phyloP scores from a whole-genome alignment of 2,113 vertebrate species.

The Lipophrys pholis region DNA sequence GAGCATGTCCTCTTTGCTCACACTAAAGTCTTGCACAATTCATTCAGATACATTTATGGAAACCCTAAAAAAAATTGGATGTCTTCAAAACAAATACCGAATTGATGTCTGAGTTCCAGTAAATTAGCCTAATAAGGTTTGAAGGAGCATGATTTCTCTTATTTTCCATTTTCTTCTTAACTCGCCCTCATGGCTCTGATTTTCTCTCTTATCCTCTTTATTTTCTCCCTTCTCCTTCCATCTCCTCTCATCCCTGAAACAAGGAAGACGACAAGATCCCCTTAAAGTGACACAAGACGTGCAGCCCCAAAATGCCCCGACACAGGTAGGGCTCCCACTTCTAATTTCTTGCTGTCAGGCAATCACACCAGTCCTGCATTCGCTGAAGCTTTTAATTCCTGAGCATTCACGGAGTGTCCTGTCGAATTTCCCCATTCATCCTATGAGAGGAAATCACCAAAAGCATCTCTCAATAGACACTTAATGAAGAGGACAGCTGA shows the following conservation, averaged over 20 bases:
- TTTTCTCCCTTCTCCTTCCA: conserved; percentile 5
- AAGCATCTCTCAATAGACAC: conserved; percentile 32
- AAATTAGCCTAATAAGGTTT: too few relatives aligned
- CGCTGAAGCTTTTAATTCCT: conserved; percentile 55
- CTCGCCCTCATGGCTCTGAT: conserved; percentile 55
- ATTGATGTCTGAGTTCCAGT: too few relatives aligned
- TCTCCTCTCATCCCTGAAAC: conserved; percentile 10
- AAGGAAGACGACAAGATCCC: conserved; percentile 27
- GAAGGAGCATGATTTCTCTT: too few relatives aligned
- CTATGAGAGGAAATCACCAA: conserved; percentile 39
- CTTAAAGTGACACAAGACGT: conserved; percentile 42
- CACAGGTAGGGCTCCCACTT: conserved; percentile 20
- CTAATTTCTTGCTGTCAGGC: too few relatives aligned
- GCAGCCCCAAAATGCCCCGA: conserved; percentile 33
- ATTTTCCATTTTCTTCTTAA: too few relatives aligned
- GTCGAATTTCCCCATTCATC: conserved; percentile 53
- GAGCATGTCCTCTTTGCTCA: too few relatives aligned
- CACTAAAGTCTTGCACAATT: too few relatives aligned
- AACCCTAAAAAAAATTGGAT: too few relatives aligned
- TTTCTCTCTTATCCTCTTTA: conserved; percentile 8
- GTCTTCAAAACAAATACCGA: too few relatives aligned
- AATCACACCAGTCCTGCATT: conserved; percentile 21
- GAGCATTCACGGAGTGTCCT: conserved; percentile 65
- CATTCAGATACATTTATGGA: too few relatives aligned
- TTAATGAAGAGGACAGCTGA: conserved; percentile 1